These are phyloP conservation scores for Parasteatoda tepidariorum DNA, from an alignment of 1,140 invertebrate genomes.

Conservation along the genomic window DNA sequence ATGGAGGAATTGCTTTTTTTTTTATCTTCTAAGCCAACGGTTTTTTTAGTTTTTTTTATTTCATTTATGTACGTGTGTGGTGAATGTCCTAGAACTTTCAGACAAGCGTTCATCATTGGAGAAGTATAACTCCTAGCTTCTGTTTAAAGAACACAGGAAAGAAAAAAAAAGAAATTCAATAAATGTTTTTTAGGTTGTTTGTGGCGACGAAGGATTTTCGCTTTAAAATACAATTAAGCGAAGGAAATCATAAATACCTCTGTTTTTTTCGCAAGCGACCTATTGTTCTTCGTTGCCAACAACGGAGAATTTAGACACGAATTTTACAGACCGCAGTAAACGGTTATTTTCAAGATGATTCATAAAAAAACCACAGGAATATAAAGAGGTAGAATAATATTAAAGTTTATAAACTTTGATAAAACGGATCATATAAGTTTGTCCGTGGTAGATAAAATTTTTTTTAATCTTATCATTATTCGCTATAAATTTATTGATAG, in stretches of 20 bases:
- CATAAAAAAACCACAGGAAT: constrained; percentile 21
- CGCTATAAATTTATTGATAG: no score
- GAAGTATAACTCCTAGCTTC: constrained; percentile 36
- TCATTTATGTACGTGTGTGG: constrained; percentile 14
- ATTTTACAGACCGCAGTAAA: constrained; percentile 38
- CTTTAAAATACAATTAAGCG: constrained; percentile 58
- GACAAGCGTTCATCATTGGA: constrained; percentile 39
- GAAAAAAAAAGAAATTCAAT: background rate
- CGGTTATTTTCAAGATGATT: constrained; percentile 12
- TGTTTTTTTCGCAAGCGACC: constrained; percentile 45
- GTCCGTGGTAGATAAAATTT: no score
- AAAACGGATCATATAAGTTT: no score
- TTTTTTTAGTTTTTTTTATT: constrained; percentile 11
- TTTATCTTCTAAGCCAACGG: background rate
- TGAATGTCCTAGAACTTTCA: constrained; percentile 46
- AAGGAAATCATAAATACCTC: constrained; percentile 57
- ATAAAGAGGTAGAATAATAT: background rate
- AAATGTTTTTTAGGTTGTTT: background rate
- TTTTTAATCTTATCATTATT: no score
- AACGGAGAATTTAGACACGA: constrained; percentile 16
- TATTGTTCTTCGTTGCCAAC: constrained; percentile 30
- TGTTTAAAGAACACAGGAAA: constrained; percentile 2
- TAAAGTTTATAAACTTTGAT: no score
- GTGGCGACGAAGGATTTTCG: constrained; percentile 31
- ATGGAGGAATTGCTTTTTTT: constrained; percentile 53